Percentiles rank a stretch among this genome's conserved stretches.
Conservation (phyloP, 2,113 vertebrate genomes). For the Rissa tridactyla region DNA sequence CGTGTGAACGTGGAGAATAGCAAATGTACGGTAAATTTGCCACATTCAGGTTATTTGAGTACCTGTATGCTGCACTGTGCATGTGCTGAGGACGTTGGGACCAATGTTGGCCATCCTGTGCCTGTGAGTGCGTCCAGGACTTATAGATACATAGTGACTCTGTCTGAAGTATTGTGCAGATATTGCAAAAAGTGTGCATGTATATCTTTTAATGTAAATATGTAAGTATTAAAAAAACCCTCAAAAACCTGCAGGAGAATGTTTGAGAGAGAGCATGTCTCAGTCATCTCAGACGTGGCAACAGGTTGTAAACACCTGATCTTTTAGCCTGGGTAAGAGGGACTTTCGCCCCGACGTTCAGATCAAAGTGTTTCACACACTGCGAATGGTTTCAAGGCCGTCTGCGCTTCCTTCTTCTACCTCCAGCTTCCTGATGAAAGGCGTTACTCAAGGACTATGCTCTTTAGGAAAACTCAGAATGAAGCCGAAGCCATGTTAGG, state of each 20-base stretch:
- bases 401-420: background rate
- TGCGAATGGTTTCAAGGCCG: background rate
- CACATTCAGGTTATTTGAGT: background rate
- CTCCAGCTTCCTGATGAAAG: background rate
- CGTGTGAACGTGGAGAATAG: background rate
- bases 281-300: background rate
- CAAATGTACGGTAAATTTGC: background rate
- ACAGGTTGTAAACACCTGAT: background rate
- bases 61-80: background rate
- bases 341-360: background rate
- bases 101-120: background rate
- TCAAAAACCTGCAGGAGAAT: background rate
- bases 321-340: background rate
- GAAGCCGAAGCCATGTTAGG: background rate
- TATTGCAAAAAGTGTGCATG: background rate
- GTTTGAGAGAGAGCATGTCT: background rate
- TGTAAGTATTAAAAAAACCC: background rate
- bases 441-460: background rate
- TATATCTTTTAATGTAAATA: background rate
- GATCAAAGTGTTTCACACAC: slow-evolving; percentile 23
- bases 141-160: accelerated
- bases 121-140: background rate
- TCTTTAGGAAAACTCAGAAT: background rate
- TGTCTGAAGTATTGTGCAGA: background rate
- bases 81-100: accelerated